Evolutionary conservation across 2,797 vertebrate genomes (phyloP).

Genomic region (Notoglanidium macrostoma): DNA sequence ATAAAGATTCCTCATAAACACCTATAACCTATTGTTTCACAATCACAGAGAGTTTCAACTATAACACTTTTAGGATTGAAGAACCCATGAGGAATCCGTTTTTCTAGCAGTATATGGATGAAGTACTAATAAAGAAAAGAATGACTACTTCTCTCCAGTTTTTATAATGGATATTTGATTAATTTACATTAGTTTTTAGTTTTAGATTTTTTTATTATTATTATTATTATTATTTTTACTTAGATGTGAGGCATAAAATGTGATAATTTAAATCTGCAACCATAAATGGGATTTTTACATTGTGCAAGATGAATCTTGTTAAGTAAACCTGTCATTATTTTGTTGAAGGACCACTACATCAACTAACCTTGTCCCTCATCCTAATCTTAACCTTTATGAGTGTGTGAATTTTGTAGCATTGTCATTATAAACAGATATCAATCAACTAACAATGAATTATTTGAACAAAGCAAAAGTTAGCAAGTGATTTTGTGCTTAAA

Average conservation of each 20-base stretch:
- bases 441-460: not conserved
- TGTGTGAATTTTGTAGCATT: not conserved
- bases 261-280: not conserved
- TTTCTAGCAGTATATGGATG: not conserved
- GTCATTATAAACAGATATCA: not conserved
- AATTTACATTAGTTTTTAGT: not conserved
- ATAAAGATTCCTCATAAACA: not conserved
- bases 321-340: not conserved
- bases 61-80: too few relatives aligned
- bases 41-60: too few relatives aligned
- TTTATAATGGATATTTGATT: not conserved
- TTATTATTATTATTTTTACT: not conserved
- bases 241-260: not conserved
- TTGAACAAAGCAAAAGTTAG: not conserved
- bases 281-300: not conserved
- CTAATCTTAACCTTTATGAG: not conserved
- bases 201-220: not conserved
- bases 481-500: not conserved
- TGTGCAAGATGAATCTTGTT: not conserved
- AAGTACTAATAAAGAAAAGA: not conserved
- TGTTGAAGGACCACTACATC: not conserved
- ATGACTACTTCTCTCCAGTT: not conserved
- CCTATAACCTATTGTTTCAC: too few relatives aligned
- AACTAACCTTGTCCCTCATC: not conserved
- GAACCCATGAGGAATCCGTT: not conserved